Percentiles rank a stretch among this genome's conserved stretches.
Conservation (phyloP, 2,113 vertebrate genomes). For the Tretioscincus oriximinensis region DNA sequence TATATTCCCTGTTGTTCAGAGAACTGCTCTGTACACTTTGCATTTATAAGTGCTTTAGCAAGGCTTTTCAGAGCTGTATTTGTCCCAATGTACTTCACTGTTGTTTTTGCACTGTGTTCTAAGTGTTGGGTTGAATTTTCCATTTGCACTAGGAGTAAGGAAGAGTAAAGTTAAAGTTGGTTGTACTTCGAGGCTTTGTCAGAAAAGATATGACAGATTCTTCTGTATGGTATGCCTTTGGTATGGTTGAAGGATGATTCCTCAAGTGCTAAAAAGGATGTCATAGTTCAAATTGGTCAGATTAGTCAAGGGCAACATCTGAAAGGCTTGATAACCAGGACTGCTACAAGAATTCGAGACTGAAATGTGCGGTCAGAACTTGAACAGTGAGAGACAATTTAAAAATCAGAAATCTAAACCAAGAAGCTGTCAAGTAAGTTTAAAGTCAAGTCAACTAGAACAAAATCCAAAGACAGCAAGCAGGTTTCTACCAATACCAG, state of each 20-base stretch:
- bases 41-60: not conserved
- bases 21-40: not conserved
- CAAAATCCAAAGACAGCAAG: not conserved
- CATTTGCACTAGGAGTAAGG: not conserved
- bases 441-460: not conserved
- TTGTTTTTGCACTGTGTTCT: not conserved
- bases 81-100: not conserved
- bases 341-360: not conserved
- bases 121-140: fast-evolving
- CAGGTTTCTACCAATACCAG: not conserved
- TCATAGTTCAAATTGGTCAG: not conserved
- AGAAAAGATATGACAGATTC: not conserved
- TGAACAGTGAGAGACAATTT: not conserved
- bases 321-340: not conserved
- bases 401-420: not conserved
- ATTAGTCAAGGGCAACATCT: not conserved
- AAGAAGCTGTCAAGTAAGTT: not conserved
- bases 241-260: not conserved
- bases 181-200: not conserved
- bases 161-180: not conserved
- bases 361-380: not conserved
- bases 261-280: not conserved
- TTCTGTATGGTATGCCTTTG: not conserved
- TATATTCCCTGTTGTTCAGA: not conserved
- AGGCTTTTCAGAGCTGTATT: not conserved